Percentiles rank a stretch among this genome's conserved stretches.
Conservation (phyloP, 2,797 vertebrate species). For the Scomberomorus guttatus region DNA sequence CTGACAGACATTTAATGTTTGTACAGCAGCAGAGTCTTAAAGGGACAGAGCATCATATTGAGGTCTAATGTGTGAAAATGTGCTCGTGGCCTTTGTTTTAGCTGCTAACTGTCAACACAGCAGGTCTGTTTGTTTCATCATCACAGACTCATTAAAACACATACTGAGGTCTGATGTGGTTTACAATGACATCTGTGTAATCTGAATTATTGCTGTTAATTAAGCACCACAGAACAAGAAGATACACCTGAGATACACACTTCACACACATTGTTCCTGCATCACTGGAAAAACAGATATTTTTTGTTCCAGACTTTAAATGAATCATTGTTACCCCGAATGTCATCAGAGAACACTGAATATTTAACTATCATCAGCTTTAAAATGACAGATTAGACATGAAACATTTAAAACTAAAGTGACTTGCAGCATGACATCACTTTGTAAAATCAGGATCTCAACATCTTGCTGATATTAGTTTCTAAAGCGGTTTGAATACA, state of each 20-base stretch:
- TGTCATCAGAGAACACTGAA: neutral
- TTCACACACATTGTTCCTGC: neutral
- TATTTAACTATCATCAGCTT: neutral
- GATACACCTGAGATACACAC: constrained; percentile 37
- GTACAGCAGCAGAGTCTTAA: constrained; percentile 2
- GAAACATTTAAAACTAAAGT: neutral
- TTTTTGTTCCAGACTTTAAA: neutral
- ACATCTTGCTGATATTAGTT: neutral
- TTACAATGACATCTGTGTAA: neutral
- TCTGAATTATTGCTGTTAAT: constrained; percentile 16
- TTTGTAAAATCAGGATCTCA: neutral
- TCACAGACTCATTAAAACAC: neutral
- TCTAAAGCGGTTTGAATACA: neutral
- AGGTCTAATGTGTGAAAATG: neutral
- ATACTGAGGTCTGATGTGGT: constrained; percentile 8
- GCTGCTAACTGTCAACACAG: neutral
- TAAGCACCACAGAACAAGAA: neutral
- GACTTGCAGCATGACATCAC: neutral
- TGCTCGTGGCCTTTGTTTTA: too few species aligned
- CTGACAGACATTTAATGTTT: neutral
- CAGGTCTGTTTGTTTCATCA: neutral
- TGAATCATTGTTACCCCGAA: neutral
- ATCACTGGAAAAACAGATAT: too few species aligned
- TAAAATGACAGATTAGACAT: too few species aligned
- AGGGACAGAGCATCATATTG: neutral